Conservation (phyloP, 2,888 invertebrate genomes). For the Silvanus unidentatus region DNA sequence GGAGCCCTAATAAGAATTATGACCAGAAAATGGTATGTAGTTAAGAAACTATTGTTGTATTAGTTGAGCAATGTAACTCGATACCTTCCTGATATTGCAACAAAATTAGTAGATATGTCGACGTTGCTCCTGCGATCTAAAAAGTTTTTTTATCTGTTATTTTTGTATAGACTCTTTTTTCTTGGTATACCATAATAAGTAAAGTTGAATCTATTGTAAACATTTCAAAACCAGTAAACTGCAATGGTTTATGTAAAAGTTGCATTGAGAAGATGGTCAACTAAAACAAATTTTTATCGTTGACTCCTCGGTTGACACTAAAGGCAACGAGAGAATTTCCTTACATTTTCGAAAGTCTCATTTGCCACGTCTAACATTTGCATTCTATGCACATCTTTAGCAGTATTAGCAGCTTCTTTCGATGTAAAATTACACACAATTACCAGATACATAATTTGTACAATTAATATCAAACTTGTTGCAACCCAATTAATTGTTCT, state of each 20-base stretch:
- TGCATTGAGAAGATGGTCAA: constrained; percentile 31
- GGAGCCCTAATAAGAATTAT: constrained; percentile 12
- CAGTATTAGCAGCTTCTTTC: constrained; percentile 18
- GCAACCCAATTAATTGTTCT: constrained; percentile 19
- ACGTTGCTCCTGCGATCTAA: constrained; percentile 43
- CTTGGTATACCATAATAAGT: constrained; percentile 24
- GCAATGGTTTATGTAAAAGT: constrained; percentile 24
- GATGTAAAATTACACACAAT: constrained; percentile 23
- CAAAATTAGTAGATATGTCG: constrained; percentile 46
- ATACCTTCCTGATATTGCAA: constrained; percentile 45
- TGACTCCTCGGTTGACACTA: no score
- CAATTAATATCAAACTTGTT: constrained; percentile 17
- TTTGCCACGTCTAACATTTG: no score
- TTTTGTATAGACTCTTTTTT: not conserved
- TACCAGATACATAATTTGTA: constrained; percentile 20
- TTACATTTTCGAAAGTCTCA: no score
- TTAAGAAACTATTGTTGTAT: not conserved
- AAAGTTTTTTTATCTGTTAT: constrained; percentile 19
- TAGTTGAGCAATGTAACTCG: constrained; percentile 30
- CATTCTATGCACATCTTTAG: constrained; percentile 3
- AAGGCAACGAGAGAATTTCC: no score
- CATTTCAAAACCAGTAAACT: constrained; percentile 30
- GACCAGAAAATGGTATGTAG: no score
- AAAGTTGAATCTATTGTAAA: constrained; percentile 28
- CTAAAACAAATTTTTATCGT: no score